These are phyloP conservation scores for Tillus elongatus DNA, from an alignment of 2,888 invertebrate genomes.

Conservation along the genomic window DNA sequence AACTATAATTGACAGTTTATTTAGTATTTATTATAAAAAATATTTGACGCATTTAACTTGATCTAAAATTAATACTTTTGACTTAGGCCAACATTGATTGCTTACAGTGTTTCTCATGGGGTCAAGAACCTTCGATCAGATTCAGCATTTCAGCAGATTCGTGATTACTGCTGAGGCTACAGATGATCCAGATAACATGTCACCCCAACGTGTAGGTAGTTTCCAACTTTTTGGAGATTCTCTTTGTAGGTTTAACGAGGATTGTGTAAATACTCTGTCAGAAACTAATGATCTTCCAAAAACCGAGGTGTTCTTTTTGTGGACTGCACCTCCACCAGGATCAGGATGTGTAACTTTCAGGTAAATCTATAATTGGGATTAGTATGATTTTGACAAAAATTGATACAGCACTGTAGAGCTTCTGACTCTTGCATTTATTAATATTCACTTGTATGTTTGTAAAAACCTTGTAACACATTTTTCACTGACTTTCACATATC, in stretches of 20 bases:
- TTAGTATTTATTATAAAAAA: too few species aligned
- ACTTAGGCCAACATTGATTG: slow-evolving; percentile 3
- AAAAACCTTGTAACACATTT: too few species aligned
- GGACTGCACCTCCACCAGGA: slow-evolving; percentile 79
- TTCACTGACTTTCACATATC: too few species aligned
- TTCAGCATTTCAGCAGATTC: slow-evolving; percentile 73
- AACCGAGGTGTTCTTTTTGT: slow-evolving; percentile 77
- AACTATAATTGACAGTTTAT: too few species aligned
- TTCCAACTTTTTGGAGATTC: slow-evolving; percentile 62
- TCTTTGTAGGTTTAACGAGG: slow-evolving; percentile 62
- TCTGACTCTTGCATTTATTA: slow-evolving; percentile 4
- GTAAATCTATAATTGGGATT: slow-evolving; percentile 43
- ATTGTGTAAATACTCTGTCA: slow-evolving; percentile 75
- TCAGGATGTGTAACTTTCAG: slow-evolving; percentile 82
- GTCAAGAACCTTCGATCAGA: slow-evolving; percentile 53
- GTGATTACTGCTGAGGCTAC: slow-evolving; percentile 63
- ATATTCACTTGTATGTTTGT: too few species aligned
- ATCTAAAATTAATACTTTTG: neutral
- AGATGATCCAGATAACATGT: slow-evolving; percentile 41
- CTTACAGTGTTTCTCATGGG: slow-evolving; percentile 41
- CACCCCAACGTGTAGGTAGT: slow-evolving; percentile 54
- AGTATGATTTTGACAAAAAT: slow-evolving; percentile 2
- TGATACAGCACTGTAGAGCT: neutral
- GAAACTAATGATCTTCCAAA: slow-evolving; percentile 73
- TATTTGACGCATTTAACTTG: too few species aligned